Percentiles rank a stretch among this genome's conserved stretches.
These are phyloP conservation scores for Myrmecobius fasciatus DNA, from an alignment of 2,113 vertebrate genomes.

Conservation along the genomic window DNA sequence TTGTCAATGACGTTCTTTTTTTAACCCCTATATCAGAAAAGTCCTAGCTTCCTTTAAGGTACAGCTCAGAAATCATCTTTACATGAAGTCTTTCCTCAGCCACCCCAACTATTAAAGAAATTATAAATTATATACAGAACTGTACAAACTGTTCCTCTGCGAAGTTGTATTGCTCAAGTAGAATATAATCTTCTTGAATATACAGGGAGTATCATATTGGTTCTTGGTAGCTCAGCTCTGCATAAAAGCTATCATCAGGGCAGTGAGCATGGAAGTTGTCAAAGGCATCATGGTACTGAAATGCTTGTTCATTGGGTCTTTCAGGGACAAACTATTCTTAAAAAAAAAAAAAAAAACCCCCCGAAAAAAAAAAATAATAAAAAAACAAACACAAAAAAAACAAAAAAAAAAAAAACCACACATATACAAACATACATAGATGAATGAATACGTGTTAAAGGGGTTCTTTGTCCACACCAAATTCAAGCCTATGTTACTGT, in stretches of 20 bases:
- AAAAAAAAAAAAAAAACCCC: too few species aligned
- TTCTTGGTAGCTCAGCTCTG: neutral
- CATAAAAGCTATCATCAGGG: constrained; percentile 19
- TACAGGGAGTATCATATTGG: neutral
- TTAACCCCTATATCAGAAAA: neutral
- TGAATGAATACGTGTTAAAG: constrained; percentile 4
- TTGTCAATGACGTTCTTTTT: neutral
- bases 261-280: constrained; percentile 12
- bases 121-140: neutral
- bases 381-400: too few species aligned
- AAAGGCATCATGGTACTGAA: constrained; percentile 72
- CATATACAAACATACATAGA: neutral
- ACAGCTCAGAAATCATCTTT: neutral
- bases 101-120: neutral
- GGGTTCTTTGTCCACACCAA: constrained; percentile 34
- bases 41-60: neutral
- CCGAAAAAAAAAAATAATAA: too few species aligned
- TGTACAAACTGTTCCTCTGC: neutral
- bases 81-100: neutral
- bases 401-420: too few species aligned
- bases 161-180: neutral
- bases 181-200: neutral
- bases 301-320: constrained; percentile 59
- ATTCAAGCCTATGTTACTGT: neutral
- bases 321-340: constrained; percentile 65